phyloP scores from a whole-genome alignment of 2,113 vertebrate genomes.

The Thomomys bottae region DNA sequence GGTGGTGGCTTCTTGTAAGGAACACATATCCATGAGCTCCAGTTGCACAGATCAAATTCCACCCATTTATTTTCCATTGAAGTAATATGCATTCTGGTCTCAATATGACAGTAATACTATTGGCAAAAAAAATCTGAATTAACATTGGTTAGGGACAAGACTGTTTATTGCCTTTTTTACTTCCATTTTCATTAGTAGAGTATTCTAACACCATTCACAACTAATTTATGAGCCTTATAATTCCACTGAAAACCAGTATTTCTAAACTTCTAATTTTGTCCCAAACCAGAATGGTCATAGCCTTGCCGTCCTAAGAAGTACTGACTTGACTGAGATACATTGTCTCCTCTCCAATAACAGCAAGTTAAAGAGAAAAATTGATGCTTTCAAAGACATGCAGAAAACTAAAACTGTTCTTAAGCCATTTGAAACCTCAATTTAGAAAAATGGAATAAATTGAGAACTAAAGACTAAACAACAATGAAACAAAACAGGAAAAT shows the following conservation, averaged over 20 bases:
- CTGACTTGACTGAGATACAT: neutral
- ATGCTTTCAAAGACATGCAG: neutral
- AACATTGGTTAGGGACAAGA: neutral
- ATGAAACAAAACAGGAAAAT: too few species aligned
- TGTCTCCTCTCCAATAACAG: neutral
- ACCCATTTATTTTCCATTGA: neutral
- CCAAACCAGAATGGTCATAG: too few species aligned
- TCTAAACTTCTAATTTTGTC: neutral
- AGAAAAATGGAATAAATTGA: conserved; percentile 25
- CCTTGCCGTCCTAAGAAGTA: neutral
- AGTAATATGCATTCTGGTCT: neutral
- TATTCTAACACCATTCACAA: neutral
- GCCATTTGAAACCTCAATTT: conserved; percentile 12
- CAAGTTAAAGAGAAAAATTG: neutral
- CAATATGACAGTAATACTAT: neutral
- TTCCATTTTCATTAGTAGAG: neutral
- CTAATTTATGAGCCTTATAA: neutral
- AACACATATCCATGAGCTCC: neutral
- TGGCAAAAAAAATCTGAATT: neutral
- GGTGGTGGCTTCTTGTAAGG: neutral
- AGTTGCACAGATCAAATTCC: neutral
- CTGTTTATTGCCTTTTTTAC: neutral
- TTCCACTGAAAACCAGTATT: neutral
- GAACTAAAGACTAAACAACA: neutral
- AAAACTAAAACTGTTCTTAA: neutral